Evolutionary conservation across 35 echinoderm and acorn worm genomes (phyloP), one percentile per base, ranked within the genome.

Genomic region (Heliocidaris erythrogramma): DNA sequence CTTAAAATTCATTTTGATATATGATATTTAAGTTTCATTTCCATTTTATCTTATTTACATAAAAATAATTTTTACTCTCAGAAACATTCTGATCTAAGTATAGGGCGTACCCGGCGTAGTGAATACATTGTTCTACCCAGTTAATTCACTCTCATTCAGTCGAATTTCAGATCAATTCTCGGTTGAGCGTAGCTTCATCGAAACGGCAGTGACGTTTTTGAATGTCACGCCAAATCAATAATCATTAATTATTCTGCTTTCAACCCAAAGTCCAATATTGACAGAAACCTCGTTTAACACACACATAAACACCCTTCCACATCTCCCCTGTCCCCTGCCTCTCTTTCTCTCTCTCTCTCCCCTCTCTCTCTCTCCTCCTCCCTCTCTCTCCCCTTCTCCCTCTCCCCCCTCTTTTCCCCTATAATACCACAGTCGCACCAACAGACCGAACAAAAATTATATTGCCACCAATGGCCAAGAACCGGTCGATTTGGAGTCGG

Each of bases 201-300:
- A 78, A 78, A 78, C 65, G 65, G 65, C 65, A 78, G n/a, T 78
- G 65, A 78, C 65, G 65, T 78, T 78, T 78, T 78, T 78, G 65
- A 78, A 78, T 78, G 65, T 78, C 65, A 78, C 65, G 65, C 65
- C 65, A 78, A 78, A 78, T 78, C 65, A 78, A 78, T 78, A 78
- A 78, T 78, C 65, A 78, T 78, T 78, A 78, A 78, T 78, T 78
- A 78, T 78, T 21, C 65, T 78, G 65, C 65, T 27, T 78, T 78
- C 65, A 21, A 78, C n/a, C 65, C 65, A 4, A 78, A 21, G 27
- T 78, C 65, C 65, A 78, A n/a, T 27, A 78, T 78, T 27, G 65
- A 78, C 21, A 5, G 65, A 56, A 56, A 27, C 21, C 65, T 78
- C 65, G n/a, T n/a, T 56, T 56, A 10, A 56, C 52, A 56, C 52